Evolutionary conservation across 30 jellyfish, hydroid and myxozoan species (phyloP), one percentile per base, ranked within the genome.

Genomic region (Cassiopea xamachana): DNA sequence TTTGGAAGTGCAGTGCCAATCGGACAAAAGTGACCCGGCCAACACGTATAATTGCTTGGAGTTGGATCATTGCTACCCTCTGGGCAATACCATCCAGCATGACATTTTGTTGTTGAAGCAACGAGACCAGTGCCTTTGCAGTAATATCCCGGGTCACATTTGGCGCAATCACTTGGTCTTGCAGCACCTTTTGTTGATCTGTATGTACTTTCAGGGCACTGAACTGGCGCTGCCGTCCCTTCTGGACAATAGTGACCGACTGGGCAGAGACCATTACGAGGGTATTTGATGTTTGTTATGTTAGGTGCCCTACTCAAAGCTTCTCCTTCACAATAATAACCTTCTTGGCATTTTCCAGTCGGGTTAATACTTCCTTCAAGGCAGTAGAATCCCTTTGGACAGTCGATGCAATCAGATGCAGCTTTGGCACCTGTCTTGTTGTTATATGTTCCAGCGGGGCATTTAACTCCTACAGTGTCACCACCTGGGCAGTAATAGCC

Each of bases 401-500:
- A 96, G 55, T 84, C 94, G 10, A 46, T 48, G 67, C 99, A 96
- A 62, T 79, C 92, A 9, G 92, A 75, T 58, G 80, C 87, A 8
- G 59, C 50, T 3, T 73, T 84, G 48, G 92, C 91, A 50, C 99
- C 99, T 15, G 99, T 75, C 19, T 73, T 79, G 93, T 96, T 96
- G 92, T 90, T 96, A 72, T 77, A 96, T 39, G 95, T 96, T 46
- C 99, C 99, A 46, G 93, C 90, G 15, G 99, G 99, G 84, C 99
- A 96, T 48, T 91, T 83, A 17, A 68, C 79, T 15, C 95, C 95
- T 6, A 68, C 71, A 1, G 96, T 94, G 27, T 75, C 88, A 13
- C 97, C 98, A 81, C 96, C 97, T 27, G 98, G 98, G 67, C 99
- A 96, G 87, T 96, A 96, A 89, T 89, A 90, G 43, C 99, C 99